Evolutionary conservation across 1,140 invertebrate genomes (phyloP), one percentile per base, ranked within the genome.

Genomic region (Musca domestica): DNA sequence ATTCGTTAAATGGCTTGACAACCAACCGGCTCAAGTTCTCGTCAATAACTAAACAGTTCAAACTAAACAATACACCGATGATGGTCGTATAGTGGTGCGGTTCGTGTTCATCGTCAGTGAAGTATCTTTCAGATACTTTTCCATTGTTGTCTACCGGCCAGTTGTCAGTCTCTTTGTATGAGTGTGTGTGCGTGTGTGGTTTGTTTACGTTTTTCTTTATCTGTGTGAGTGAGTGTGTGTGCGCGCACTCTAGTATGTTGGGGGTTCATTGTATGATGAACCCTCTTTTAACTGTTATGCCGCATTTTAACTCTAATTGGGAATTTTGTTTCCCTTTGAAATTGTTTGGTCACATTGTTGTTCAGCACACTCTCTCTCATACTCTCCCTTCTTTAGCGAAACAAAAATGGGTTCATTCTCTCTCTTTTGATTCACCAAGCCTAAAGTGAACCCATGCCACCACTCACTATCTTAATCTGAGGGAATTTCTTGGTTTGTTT

Each of bases 21-120:
- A 61, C 56, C 56, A 61, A 61, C 56, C 56, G 27, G 27, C 56
- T 61, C 56, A 61, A 61, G 56, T 61, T 61, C 56, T 61, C 56
- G 56, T 61, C 34, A 61, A n/a, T 61, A 61, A 61, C 56, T 61
- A 61, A 61, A 61, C n/a, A 41, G 34, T 12, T 7, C 34, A 10
- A 41, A 41, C 34, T 41, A 41, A 41, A 41, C 34, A 41, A 17
- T 61, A 41, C 56, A 34, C 1, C 19, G 14, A 7, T 34, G n/a
- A 19, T 51, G 20, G 20, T 17, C 17, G 56, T 61, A 17, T 61
- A 61, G 6, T 20, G 48, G 17, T 19, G 48, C 9, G 4, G 48
- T 51, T 51, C 20, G n/a, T 61, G n/a, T 17, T 34, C 34, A n/a
- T 61, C 56, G 27, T 34, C 14, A 30, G n/a, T 12, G 27, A 14